A percentile compares a stretch with the other conserved stretches of the same genome.
Evolutionary conservation across 2,113 vertebrate species (phyloP).

Genomic region (Marmota flaviventris): DNA sequence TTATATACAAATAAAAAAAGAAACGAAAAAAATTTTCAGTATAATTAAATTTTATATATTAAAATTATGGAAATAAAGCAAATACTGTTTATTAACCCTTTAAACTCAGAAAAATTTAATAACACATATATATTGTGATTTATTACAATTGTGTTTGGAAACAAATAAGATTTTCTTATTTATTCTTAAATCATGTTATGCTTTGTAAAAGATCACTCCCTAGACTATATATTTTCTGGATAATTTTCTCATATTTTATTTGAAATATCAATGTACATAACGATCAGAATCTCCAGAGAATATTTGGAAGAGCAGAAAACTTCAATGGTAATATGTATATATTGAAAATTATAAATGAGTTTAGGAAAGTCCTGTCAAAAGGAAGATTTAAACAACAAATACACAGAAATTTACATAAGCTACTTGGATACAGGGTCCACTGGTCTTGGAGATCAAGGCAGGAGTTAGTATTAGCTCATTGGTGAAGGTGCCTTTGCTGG

Average conservation of each 20-base stretch:
- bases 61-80: slow-evolving; percentile 12
- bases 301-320: not conserved
- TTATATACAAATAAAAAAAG: too few relatives aligned
- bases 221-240: not conserved
- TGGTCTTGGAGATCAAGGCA: not conserved
- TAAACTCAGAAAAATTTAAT: not conserved
- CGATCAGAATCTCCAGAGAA: too few relatives aligned
- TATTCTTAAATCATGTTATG: not conserved
- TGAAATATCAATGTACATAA: not conserved
- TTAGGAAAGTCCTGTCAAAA: not conserved
- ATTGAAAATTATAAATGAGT: not conserved
- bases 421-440: not conserved
- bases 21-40: not conserved
- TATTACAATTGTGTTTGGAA: not conserved
- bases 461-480: too few relatives aligned
- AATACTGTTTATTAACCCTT: not conserved
- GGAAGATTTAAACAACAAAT: not conserved
- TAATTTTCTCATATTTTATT: not conserved
- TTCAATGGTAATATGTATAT: not conserved
- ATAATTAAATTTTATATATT: not conserved
- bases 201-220: not conserved
- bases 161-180: not conserved
- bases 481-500: too few relatives aligned
- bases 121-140: not conserved
- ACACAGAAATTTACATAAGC: too few relatives aligned